Evolutionary conservation across 2,797 vertebrate species (phyloP).

Genomic region (Manis pentadactyla): DNA sequence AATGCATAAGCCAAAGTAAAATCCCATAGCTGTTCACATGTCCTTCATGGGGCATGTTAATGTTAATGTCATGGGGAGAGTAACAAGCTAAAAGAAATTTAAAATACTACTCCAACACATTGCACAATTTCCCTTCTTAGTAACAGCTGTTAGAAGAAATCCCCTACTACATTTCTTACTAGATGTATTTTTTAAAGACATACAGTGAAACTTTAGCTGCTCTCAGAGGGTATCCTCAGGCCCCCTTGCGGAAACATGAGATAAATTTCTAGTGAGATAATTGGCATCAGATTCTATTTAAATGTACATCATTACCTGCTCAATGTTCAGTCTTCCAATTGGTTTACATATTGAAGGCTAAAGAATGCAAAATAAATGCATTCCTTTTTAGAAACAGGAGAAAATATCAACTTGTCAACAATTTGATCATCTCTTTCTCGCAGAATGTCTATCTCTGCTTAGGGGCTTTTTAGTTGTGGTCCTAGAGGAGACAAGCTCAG

Average conservation of each 20-base stretch:
- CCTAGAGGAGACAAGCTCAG: background rate
- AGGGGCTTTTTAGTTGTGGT: background rate
- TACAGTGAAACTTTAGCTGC: background rate
- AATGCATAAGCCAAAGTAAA: slow-evolving; percentile 56
- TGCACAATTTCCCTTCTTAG: slow-evolving; percentile 24
- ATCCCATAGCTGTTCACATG: background rate
- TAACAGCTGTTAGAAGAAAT: slow-evolving; percentile 69
- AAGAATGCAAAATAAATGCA: background rate
- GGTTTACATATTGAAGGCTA: background rate
- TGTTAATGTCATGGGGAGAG: slow-evolving; percentile 10
- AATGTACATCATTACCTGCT: background rate
- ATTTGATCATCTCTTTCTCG: background rate
- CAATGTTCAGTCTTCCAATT: background rate
- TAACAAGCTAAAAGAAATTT: slow-evolving; percentile 62
- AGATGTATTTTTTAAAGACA: slow-evolving; percentile 52
- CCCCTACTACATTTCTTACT: slow-evolving; percentile 37
- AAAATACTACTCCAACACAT: background rate
- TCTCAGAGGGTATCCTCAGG: background rate
- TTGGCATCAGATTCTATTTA: background rate
- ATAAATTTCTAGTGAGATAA: background rate
- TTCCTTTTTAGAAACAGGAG: background rate
- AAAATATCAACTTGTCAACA: background rate
- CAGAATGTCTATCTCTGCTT: background rate
- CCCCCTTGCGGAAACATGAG: background rate
- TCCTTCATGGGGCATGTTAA: background rate